Evolutionary conservation across 2,113 vertebrate genomes (phyloP), one percentile per base, ranked within the genome.

Genomic region (Mus musculus): DNA sequence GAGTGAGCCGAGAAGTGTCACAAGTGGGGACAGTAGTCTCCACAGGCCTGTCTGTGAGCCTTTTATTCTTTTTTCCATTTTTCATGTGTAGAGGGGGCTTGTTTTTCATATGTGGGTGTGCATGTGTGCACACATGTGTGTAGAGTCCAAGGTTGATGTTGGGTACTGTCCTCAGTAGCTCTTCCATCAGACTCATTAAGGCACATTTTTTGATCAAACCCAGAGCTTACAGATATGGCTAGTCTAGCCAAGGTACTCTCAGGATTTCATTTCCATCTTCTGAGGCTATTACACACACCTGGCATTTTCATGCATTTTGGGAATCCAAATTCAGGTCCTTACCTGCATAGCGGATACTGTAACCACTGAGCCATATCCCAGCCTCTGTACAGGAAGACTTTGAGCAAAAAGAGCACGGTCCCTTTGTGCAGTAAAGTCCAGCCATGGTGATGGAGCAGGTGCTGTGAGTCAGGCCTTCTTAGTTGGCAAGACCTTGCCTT

Each of bases 51-150:
- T 63, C 46, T 0, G 0, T 30, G 75, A 46, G 0, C 14, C 36
- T 88, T 90, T 20, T 65, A 85, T 63, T 65, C n/a, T 30, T 65
- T 65, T 85, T 85, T 46, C n/a, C 81, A 42, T 42, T 84, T 84
- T 65, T 17, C 39, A 9, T 33, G 8, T 67, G 28, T 49, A 7
- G 1, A 42, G 39, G 61, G 11, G 63, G 36, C 3, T 20, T 86
- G 4, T 67, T 20, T 85, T 49, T 46, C 42, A 67, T 69, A 20
- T 86, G 22, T 63, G 12, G 3, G 12, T 39, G 24, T 84, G 13
- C 13, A 9, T 28, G 5, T 63, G n/a, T 42, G 63, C 49, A 30
- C 28, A 69, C 6, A 36, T 33, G 28, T 9, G 12, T 49, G 9
- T 69, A 49, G 84, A 86, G 42, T 42, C 63, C 30, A 36, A 49